Conservation (phyloP, 2,797 vertebrate genomes). For the Myoxocephalus aenaeus region DNA sequence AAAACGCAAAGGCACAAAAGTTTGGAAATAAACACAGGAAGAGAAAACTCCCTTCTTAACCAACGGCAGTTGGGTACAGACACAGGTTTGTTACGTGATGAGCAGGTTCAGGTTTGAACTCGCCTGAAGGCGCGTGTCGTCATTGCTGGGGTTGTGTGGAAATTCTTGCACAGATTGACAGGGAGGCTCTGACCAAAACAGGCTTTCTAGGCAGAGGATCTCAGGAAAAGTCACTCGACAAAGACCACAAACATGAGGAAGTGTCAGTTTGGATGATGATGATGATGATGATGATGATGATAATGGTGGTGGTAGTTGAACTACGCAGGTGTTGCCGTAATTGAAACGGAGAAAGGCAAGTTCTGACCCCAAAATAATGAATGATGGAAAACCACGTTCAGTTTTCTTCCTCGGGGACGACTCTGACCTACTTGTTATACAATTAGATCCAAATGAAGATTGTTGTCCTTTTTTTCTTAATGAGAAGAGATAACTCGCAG, state of each 20-base stretch:
- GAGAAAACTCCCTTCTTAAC: not conserved
- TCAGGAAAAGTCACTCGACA: not conserved
- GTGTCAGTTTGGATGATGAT: slow-evolving; percentile 5
- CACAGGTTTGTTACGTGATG: not conserved
- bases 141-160: not conserved
- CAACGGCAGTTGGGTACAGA: not conserved
- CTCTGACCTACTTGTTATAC: slow-evolving; percentile 35
- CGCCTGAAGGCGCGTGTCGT: not conserved
- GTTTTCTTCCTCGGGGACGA: slow-evolving; percentile 11
- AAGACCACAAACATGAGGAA: not conserved
- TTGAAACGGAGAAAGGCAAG: no score
- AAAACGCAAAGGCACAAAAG: no score
- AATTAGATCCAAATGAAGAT: slow-evolving; percentile 40
- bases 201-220: not conserved
- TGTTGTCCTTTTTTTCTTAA: not conserved
- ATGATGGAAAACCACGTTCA: slow-evolving; percentile 11
- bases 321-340: not conserved
- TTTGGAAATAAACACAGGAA: not conserved
- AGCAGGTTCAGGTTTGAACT: slow-evolving; percentile 16
- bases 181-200: not conserved
- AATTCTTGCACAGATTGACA: not conserved
- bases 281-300: no score
- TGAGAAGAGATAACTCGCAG: not conserved
- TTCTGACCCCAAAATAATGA: slow-evolving; percentile 16
- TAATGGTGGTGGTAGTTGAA: not conserved